These are phyloP conservation scores for Chironomus tepperi DNA, from an alignment of 1,140 invertebrate genomes.

Conservation along the genomic window DNA sequence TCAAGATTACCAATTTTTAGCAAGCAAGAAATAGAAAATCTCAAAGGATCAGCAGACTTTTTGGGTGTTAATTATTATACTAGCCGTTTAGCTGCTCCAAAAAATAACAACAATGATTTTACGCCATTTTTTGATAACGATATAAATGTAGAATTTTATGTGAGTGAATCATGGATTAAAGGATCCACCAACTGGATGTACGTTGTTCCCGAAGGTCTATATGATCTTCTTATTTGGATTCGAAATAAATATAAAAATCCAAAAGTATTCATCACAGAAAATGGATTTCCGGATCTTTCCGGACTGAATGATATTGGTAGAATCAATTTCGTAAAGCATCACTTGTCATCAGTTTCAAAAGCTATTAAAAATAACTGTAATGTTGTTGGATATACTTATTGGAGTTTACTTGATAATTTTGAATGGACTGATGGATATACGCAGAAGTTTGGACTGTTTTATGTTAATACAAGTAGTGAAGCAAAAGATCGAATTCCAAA, in stretches of 20 bases:
- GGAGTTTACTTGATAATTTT: slow-evolving; percentile 57
- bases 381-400: slow-evolving; percentile 48
- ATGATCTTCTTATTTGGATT: slow-evolving; percentile 49
- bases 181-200: slow-evolving; percentile 28
- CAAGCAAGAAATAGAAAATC: neutral
- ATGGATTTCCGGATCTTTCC: slow-evolving; percentile 46
- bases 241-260: slow-evolving; percentile 48
- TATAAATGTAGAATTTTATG: slow-evolving; percentile 26
- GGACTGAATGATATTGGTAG: slow-evolving; percentile 41
- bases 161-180: neutral
- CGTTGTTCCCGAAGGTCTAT: slow-evolving; percentile 49
- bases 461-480: slow-evolving; percentile 42
- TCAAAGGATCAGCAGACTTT: slow-evolving; percentile 44
- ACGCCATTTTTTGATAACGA: slow-evolving; percentile 42
- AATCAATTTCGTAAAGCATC: slow-evolving; percentile 48
- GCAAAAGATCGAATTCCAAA: slow-evolving; percentile 33
- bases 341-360: slow-evolving; percentile 40
- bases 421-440: slow-evolving; percentile 48
- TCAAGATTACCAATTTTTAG: slow-evolving; percentile 46
- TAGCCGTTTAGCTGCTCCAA: slow-evolving; percentile 35
- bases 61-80: slow-evolving; percentile 46
- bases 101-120: slow-evolving; percentile 35
- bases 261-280: slow-evolving; percentile 54
- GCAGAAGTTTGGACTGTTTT: slow-evolving; percentile 41
- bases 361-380: slow-evolving; percentile 36